Percentiles rank a stretch among this genome's conserved stretches.
Conservation (phyloP, 2,113 vertebrate species). For the Eolophus roseicapilla region DNA sequence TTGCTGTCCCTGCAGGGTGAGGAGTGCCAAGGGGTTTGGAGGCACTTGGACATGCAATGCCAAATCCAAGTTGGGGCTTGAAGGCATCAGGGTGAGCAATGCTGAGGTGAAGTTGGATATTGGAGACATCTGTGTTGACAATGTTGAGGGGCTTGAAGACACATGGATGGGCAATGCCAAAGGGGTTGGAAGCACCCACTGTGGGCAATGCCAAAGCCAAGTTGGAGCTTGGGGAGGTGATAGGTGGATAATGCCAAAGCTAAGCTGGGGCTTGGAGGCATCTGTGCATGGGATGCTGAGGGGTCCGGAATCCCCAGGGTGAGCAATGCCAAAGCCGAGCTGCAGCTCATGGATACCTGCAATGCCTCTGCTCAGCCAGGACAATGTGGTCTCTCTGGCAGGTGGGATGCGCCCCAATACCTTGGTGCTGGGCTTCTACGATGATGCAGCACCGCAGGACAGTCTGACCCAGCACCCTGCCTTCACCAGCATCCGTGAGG, state of each 20-base stretch:
- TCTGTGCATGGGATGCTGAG: neutral
- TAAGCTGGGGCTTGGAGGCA: neutral
- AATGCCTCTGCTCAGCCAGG: neutral
- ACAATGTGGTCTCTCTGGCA: neutral
- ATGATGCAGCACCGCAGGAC: slow-evolving; percentile 74
- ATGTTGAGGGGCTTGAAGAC: neutral
- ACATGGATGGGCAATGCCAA: neutral
- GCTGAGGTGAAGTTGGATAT: neutral
- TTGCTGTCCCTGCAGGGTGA: rapidly evolving
- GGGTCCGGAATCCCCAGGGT: neutral
- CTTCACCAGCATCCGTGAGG: neutral
- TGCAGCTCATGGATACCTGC: neutral
- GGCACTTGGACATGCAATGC: rapidly evolving
- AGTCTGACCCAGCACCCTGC: slow-evolving; percentile 67
- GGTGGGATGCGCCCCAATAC: slow-evolving; percentile 94
- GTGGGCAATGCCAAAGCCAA: neutral
- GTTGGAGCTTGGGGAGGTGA: neutral
- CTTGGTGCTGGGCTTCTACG: slow-evolving; percentile 88
- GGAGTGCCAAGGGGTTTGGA: neutral
- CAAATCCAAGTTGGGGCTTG: neutral
- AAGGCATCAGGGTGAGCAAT: neutral
- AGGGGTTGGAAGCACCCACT: neutral
- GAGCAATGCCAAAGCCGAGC: neutral
- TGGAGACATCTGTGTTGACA: neutral
- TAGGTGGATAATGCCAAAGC: neutral